Conservation (phyloP, 2,888 invertebrate species). For the Eristalis intricaria region DNA sequence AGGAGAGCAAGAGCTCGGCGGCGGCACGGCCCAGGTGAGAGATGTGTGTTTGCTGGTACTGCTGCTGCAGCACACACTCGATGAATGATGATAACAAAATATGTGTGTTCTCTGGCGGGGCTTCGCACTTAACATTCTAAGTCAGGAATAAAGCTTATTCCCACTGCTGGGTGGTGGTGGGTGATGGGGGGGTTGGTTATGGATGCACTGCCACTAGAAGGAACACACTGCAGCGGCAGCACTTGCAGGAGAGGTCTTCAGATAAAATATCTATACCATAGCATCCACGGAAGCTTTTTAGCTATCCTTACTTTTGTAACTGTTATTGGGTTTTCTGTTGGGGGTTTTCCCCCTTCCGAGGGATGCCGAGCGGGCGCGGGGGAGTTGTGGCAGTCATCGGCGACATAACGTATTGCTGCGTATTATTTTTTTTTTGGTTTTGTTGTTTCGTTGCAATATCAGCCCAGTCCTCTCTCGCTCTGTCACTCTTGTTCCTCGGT, state of each 20-base stretch:
- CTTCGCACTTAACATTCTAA: constrained; percentile 52
- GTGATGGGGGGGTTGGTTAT: background rate
- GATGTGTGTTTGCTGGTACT: constrained; percentile 44
- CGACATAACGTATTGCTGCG: constrained; percentile 51
- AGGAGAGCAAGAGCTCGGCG: constrained; percentile 25
- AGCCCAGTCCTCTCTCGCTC: constrained; percentile 10
- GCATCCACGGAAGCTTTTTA: constrained; percentile 67
- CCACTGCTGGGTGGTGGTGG: background rate
- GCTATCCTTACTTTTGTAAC: constrained; percentile 62
- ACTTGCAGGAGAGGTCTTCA: constrained; percentile 45
- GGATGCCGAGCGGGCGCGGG: background rate
- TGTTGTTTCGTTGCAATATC: constrained; percentile 15
- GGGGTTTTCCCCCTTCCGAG: background rate
- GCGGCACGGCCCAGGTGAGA: constrained; percentile 54
- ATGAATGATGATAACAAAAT: constrained; percentile 67
- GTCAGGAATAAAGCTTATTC: constrained; percentile 64
- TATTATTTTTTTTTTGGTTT: constrained; percentile 23
- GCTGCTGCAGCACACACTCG: constrained; percentile 46
- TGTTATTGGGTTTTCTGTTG: constrained; percentile 14
- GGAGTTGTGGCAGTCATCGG: constrained; percentile 8
- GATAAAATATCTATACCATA: constrained; percentile 50
- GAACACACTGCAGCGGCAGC: constrained; percentile 26
- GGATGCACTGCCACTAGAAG: constrained; percentile 17
- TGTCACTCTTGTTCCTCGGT: constrained; percentile 46
- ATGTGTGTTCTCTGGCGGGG: constrained; percentile 39